phyloP scores from a whole-genome alignment of 2,888 invertebrate genomes.

The Mantis religiosa region DNA sequence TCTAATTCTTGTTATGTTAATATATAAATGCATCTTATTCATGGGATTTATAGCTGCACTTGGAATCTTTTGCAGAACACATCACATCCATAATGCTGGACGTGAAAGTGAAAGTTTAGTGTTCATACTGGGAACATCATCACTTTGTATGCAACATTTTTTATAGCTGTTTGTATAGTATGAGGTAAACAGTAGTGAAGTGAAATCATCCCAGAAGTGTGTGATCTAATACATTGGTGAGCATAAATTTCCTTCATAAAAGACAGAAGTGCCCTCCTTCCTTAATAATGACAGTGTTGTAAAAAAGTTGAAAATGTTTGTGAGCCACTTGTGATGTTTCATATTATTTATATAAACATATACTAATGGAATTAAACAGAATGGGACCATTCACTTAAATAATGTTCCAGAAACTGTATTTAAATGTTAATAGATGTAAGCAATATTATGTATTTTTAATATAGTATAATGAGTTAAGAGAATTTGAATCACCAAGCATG shows the following conservation, averaged over 20 bases:
- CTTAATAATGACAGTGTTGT: neutral
- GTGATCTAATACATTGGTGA: neutral
- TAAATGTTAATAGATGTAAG: neutral
- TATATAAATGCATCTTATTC: no score
- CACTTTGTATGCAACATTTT: neutral
- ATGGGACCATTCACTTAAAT: neutral
- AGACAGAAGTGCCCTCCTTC: neutral
- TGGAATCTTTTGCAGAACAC: conserved; percentile 23
- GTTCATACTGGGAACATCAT: neutral
- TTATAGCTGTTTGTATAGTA: neutral
- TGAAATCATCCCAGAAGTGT: neutral
- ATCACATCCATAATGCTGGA: conserved; percentile 23
- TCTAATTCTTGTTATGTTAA: no score
- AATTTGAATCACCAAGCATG: neutral
- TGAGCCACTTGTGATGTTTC: neutral
- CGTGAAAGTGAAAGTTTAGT: neutral
- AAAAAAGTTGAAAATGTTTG: neutral
- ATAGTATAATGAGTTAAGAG: neutral
- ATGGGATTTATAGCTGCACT: conserved; percentile 1
- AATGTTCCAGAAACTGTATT: neutral
- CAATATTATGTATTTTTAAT: neutral
- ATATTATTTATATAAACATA: neutral
- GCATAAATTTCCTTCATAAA: neutral
- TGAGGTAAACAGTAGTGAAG: neutral
- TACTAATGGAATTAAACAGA: neutral